Conservation (phyloP, 1,140 invertebrate species). For the Caenorhabditis tropicalis region DNA sequence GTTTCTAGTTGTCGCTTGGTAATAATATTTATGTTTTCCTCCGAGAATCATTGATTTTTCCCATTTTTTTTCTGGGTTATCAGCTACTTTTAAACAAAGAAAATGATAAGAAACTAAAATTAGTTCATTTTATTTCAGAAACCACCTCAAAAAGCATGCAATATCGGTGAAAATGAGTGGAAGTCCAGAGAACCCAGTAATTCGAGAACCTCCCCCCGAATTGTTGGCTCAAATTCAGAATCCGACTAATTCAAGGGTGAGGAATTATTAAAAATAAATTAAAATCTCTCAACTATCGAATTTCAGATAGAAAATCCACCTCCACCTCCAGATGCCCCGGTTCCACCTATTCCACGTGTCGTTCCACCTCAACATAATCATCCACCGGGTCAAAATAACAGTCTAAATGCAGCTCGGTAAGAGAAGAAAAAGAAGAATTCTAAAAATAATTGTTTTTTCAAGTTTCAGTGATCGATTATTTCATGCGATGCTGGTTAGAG, state of each 20-base stretch:
- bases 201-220: background rate
- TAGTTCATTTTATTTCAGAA: too few species aligned
- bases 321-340: background rate
- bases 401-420: constrained; percentile 8
- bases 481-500: constrained; percentile 90
- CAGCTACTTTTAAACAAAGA: too few species aligned
- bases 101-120: too few species aligned
- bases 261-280: background rate
- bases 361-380: background rate
- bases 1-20: too few species aligned
- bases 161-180: background rate
- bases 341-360: background rate
- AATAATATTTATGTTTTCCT: background rate
- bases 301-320: constrained; percentile 8
- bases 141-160: too few species aligned
- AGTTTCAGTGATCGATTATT: constrained; percentile 87
- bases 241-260: background rate
- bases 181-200: background rate
- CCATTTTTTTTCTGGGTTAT: background rate
- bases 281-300: background rate
- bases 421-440: background rate
- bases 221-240: background rate
- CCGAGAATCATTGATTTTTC: background rate
- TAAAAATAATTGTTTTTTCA: background rate
- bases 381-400: background rate